Percentiles rank a stretch among this genome's conserved stretches.
Evolutionary conservation across 2,888 invertebrate genomes (phyloP).

Genomic region (Neoitamus cyanurus): DNA sequence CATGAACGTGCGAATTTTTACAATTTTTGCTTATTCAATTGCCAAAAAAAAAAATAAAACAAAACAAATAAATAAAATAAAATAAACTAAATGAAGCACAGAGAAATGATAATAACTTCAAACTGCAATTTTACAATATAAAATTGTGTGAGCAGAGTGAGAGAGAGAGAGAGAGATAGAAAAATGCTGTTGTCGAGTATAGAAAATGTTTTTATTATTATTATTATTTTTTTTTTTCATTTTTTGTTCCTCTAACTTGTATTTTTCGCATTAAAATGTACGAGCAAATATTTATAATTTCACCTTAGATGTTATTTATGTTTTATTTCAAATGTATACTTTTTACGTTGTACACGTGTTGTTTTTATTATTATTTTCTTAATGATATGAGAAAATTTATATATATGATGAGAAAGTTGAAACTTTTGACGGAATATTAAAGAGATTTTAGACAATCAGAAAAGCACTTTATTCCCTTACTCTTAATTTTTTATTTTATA

Average conservation of each 20-base stretch:
- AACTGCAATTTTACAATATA: too few species aligned
- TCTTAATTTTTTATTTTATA: background rate
- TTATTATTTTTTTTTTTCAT: background rate
- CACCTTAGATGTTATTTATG: background rate
- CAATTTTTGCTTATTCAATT: too few species aligned
- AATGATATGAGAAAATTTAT: background rate
- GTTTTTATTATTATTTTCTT: background rate
- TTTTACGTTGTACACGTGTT: background rate
- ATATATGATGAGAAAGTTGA: background rate
- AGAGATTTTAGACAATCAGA: background rate
- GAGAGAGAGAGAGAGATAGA: too few species aligned
- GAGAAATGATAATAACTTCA: too few species aligned
- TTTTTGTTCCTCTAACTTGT: too few species aligned
- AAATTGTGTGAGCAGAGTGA: too few species aligned
- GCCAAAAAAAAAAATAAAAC: too few species aligned
- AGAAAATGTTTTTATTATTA: background rate
- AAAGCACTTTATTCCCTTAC: background rate
- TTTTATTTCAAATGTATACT: background rate
- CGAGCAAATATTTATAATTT: background rate
- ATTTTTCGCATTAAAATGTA: background rate
- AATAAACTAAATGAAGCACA: too few species aligned
- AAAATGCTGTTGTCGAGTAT: background rate
- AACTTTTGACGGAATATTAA: background rate
- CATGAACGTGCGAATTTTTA: too few species aligned
- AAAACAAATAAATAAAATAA: too few species aligned